phyloP scores from a whole-genome alignment of 2,888 invertebrate genomes.

The Elmis aenea region DNA sequence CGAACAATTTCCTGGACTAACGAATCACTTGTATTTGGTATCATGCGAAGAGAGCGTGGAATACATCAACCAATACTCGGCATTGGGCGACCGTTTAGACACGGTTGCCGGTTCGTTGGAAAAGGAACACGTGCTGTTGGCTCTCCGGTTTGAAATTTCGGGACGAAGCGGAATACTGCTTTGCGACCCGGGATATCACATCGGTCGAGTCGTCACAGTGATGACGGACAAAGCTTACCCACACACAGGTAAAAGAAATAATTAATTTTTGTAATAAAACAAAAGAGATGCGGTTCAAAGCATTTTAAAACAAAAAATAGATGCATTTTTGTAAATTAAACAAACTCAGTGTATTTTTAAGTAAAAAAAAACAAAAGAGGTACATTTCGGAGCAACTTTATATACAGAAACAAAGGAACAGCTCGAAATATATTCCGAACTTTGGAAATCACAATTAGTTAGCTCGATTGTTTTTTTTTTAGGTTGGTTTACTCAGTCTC shows the following conservation, averaged over 20 bases:
- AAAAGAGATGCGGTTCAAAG: too few species aligned
- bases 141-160: constrained; percentile 66
- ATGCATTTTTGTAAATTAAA: constrained; percentile 1
- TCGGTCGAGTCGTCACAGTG: constrained; percentile 77
- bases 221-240: constrained; percentile 83
- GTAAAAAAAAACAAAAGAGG: neutral
- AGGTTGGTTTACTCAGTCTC: constrained; percentile 82
- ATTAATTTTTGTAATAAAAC: too few species aligned
- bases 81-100: constrained; percentile 54
- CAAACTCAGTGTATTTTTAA: neutral
- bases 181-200: constrained; percentile 88
- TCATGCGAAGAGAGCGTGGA: constrained; percentile 85
- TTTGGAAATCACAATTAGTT: too few species aligned
- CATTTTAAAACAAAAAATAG: constrained; percentile 1
- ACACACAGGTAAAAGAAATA: constrained; percentile 76
- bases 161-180: constrained; percentile 73
- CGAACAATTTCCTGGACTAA: constrained; percentile 63
- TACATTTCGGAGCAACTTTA: too few species aligned
- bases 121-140: constrained; percentile 84
- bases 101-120: constrained; percentile 60
- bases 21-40: constrained; percentile 63
- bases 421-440: too few species aligned
- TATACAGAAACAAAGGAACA: too few species aligned
- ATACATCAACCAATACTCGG: constrained; percentile 56
- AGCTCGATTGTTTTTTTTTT: constrained; percentile 25